Base-by-base conservation (phyloP, 2,797 vertebrate species). In the Anolis apletophallus region DNA sequence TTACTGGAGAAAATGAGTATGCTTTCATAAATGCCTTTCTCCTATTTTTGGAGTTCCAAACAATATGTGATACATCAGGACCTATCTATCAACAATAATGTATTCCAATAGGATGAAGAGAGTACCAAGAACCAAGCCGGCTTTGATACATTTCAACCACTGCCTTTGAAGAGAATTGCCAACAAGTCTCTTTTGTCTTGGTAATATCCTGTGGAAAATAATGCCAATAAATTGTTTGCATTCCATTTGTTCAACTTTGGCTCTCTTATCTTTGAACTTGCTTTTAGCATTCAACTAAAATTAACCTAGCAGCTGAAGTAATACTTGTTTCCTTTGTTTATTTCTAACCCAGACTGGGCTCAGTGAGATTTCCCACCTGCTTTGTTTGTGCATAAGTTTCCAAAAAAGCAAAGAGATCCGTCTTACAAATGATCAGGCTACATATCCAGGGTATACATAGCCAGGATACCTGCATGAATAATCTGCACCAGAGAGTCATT, bases 141-240 rank as follows among this genome's bases (percentile, higher is more conserved):
- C 29, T 75, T 75, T 75, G 17, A 52, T 75, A 34, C n/a, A 67
- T 75, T 84, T 75, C 64, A 75, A 52, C 72, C 52, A 13, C 19
- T 75, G 36, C 29, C 71, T 84, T 84, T 84, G 82, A 64, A 74
- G 57, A 75, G 55, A 61, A 84, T 52, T 57, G 57, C 23, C 29
- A 75, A 32, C n/a, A 61, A 61, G 71, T 67, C 57, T 17, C 82
- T 83, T 84, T 84, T 84, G 72, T 75, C 72, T 64, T 84, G 57
- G 50, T 75, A 75, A 84, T 84, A 84, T 75, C 82, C 82, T 84
- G 36, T 74, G 32, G 55, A 61, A 74, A 84, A 84, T 52, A 84
- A 84, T 61, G 57, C 82, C 82, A 84, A 75, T 72, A 75, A 64
- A 84, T 75, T 75, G 82, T 29, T 84, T 34, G 29, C 82, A 84